These are phyloP conservation scores for Allophyes oxyacanthae DNA, from an alignment of 2,888 invertebrate genomes.

Conservation along the genomic window DNA sequence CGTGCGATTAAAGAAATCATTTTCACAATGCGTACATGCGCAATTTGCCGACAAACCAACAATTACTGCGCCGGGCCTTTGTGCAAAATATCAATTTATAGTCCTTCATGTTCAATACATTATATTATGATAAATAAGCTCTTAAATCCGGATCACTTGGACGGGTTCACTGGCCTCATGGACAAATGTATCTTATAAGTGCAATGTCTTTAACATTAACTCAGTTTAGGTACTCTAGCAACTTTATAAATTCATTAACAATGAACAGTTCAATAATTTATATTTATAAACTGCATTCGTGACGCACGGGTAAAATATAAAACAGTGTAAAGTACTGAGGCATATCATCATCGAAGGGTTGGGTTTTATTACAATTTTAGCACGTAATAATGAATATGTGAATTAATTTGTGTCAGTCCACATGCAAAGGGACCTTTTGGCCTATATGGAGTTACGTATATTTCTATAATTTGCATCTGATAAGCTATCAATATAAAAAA, in stretches of 20 bases:
- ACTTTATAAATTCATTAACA: conserved; percentile 18
- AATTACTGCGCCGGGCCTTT: conserved; percentile 78
- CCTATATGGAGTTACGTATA: too few relatives aligned
- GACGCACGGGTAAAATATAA: conserved; percentile 27
- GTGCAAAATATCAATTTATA: conserved; percentile 74
- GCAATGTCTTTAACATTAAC: conserved; percentile 17
- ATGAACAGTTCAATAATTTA: conserved; percentile 17
- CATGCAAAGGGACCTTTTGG: too few relatives aligned
- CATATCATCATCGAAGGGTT: conserved; percentile 1
- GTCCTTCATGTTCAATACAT: conserved; percentile 57
- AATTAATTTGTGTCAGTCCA: too few relatives aligned
- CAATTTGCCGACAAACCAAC: conserved; percentile 70
- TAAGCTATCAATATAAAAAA: too few relatives aligned
- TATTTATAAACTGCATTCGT: conserved; percentile 34
- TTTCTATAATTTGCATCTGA: too few relatives aligned
- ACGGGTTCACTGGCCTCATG: conserved; percentile 57
- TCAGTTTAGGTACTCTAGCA: conserved; percentile 21
- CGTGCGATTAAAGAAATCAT: conserved; percentile 72
- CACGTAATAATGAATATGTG: too few relatives aligned
- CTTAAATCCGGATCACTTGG: conserved; percentile 54
- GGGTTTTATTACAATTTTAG: not conserved
- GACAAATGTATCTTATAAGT: conserved; percentile 49
- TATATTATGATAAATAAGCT: conserved; percentile 57
- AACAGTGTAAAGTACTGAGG: conserved; percentile 10
- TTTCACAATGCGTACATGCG: conserved; percentile 66